phyloP scores from a whole-genome alignment of 2,888 invertebrate genomes.

The Neocrepidodera transversa region DNA sequence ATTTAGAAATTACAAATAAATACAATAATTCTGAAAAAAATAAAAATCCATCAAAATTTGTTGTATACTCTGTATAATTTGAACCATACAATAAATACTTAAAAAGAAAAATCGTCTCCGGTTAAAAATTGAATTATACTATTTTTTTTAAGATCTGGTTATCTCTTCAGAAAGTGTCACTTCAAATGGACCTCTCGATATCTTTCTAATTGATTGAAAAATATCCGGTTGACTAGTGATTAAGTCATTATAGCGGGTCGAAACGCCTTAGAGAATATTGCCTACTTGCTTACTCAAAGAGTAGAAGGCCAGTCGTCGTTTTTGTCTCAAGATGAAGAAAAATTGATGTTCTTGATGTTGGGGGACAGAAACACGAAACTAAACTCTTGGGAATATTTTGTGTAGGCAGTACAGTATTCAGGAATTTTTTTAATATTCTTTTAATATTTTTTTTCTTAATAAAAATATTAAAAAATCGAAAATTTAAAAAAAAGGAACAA shows the following conservation, averaged over 20 bases:
- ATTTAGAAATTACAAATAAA: too few relatives aligned
- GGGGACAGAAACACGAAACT: conserved; percentile 22
- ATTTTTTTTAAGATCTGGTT: too few relatives aligned
- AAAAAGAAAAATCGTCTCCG: too few relatives aligned
- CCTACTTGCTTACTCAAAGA: conserved; percentile 17
- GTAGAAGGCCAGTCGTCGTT: conserved; percentile 9
- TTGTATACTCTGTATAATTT: too few relatives aligned
- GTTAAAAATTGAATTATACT: too few relatives aligned
- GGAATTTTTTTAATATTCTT: too few relatives aligned
- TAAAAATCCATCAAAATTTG: too few relatives aligned
- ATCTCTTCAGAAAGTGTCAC: conserved; percentile 13
- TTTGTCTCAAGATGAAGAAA: conserved; percentile 12
- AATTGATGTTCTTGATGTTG: conserved; percentile 21
- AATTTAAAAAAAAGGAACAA: too few relatives aligned
- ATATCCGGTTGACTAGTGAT: conserved; percentile 18
- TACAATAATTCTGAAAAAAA: too few relatives aligned
- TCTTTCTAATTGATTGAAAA: conserved; percentile 25
- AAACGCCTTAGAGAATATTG: conserved; percentile 19
- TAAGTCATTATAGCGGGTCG: conserved; percentile 25
- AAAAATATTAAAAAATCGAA: too few relatives aligned
- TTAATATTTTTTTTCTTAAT: too few relatives aligned
- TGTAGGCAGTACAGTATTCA: conserved; percentile 1
- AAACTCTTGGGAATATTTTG: conserved; percentile 12
- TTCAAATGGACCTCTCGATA: conserved; percentile 18
- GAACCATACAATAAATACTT: too few relatives aligned